These are phyloP conservation scores for Flexamia atlantica DNA, from an alignment of 2,888 invertebrate genomes.

Conservation along the genomic window DNA sequence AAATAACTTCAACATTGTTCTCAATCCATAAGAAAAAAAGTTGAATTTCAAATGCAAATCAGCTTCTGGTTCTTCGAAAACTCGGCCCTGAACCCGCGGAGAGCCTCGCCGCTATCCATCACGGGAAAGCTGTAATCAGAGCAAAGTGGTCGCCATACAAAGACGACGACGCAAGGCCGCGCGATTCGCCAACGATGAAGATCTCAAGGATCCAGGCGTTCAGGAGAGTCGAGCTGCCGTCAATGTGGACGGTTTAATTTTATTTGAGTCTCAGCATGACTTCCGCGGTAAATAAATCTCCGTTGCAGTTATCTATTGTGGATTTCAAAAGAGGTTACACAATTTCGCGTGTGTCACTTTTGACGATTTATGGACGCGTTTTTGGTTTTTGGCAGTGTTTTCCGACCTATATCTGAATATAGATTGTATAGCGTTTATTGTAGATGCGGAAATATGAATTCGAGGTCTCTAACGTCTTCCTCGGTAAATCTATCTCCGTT, in stretches of 20 bases:
- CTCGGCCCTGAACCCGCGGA: background rate
- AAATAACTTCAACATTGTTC: too few relatives aligned
- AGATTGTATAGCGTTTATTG: too few relatives aligned
- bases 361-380: background rate
- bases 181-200: background rate
- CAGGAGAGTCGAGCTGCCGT: too few relatives aligned
- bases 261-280: background rate
- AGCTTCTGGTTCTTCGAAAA: background rate
- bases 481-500: too few relatives aligned
- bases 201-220: background rate
- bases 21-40: too few relatives aligned
- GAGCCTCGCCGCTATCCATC: constrained; percentile 5
- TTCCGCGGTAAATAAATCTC: background rate
- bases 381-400: background rate
- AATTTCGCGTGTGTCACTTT: background rate
- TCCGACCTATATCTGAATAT: constrained; percentile 4
- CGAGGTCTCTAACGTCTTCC: too few relatives aligned
- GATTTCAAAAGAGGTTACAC: background rate
- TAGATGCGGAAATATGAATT: too few relatives aligned
- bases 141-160: constrained; percentile 23
- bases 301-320: background rate
- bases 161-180: constrained; percentile 13
- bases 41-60: too few relatives aligned
- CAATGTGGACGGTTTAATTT: background rate
- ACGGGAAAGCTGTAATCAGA: constrained; percentile 27